A percentile compares a stretch with the other conserved stretches of the same genome.
These are phyloP conservation scores for Eciton burchellii DNA, from an alignment of 1,140 invertebrate species.

Conservation along the genomic window DNA sequence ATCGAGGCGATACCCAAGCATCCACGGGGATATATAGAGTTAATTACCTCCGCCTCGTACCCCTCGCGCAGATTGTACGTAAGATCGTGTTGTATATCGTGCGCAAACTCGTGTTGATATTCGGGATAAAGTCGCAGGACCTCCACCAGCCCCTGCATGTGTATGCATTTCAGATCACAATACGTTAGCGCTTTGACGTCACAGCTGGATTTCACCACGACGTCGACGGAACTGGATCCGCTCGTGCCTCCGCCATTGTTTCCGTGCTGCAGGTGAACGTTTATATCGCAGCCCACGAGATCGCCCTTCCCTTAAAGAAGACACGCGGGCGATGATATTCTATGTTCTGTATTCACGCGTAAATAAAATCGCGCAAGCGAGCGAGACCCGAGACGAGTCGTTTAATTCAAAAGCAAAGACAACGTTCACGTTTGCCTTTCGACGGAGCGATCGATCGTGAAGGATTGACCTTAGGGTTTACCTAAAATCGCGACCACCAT, in stretches of 20 bases:
- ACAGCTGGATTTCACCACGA: slow-evolving; percentile 96
- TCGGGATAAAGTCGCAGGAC: slow-evolving; percentile 96
- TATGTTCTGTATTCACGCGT: not conserved
- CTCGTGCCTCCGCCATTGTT: slow-evolving; percentile 84
- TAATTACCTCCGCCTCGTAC: slow-evolving; percentile 92
- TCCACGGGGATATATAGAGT: not conserved
- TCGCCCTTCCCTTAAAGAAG: slow-evolving; percentile 94
- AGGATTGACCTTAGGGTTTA: slow-evolving; percentile 82
- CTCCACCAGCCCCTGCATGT: slow-evolving; percentile 95
- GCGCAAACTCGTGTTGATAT: slow-evolving; percentile 96
- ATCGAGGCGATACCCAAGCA: not conserved
- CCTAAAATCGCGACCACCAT: slow-evolving; percentile 99
- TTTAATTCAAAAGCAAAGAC: no score
- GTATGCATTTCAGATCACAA: slow-evolving; percentile 97
- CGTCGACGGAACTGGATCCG: slow-evolving; percentile 87
- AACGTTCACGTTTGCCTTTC: no score
- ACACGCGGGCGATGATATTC: not conserved
- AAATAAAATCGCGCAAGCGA: not conserved
- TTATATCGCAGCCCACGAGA: slow-evolving; percentile 97
- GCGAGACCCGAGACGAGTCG: no score
- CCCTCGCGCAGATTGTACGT: slow-evolving; percentile 98
- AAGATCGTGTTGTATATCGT: slow-evolving; percentile 97
- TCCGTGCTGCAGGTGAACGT: slow-evolving; percentile 89
- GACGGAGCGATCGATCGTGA: not conserved
- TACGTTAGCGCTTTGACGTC: slow-evolving; percentile 98